phyloP scores from a whole-genome alignment of 2,888 invertebrate species.

The Hydropsyche betteni region DNA sequence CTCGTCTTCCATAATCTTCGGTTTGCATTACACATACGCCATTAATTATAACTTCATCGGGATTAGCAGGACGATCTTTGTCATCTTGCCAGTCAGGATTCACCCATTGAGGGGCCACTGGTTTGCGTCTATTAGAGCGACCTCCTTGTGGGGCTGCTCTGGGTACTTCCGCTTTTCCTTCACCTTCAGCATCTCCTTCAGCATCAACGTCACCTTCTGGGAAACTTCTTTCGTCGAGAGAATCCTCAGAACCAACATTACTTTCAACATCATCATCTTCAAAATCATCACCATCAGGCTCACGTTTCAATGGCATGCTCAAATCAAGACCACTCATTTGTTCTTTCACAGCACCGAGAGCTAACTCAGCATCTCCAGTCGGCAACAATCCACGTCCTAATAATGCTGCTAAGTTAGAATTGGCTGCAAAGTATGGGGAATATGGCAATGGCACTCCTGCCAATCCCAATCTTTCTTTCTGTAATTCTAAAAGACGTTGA shows the following conservation, averaged over 20 bases:
- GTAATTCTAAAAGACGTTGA: slow-evolving; percentile 87
- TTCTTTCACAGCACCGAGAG: slow-evolving; percentile 73
- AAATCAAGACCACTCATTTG: slow-evolving; percentile 87
- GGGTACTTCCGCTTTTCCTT: slow-evolving; percentile 66
- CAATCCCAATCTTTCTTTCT: slow-evolving; percentile 84
- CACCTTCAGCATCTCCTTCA: slow-evolving; percentile 66
- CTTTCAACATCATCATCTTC: slow-evolving; percentile 82
- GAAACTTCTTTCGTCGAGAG: slow-evolving; percentile 63
- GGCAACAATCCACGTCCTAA: slow-evolving; percentile 75
- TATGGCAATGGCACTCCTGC: slow-evolving; percentile 80
- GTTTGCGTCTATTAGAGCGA: slow-evolving; percentile 81
- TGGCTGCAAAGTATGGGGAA: slow-evolving; percentile 81
- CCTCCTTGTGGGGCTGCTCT: slow-evolving; percentile 57
- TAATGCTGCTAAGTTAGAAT: slow-evolving; percentile 78
- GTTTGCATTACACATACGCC: slow-evolving; percentile 93
- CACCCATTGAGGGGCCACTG: slow-evolving; percentile 97
- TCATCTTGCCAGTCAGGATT: slow-evolving; percentile 91
- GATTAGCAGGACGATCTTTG: slow-evolving; percentile 65
- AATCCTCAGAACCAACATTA: slow-evolving; percentile 77
- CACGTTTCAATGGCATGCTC: slow-evolving; percentile 85
- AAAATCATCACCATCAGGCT: slow-evolving; percentile 80
- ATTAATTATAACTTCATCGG: slow-evolving; percentile 88
- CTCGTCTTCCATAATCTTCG: slow-evolving; percentile 73
- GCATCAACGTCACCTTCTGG: slow-evolving; percentile 60
- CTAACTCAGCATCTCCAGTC: slow-evolving; percentile 68